A percentile compares a stretch with the other conserved stretches of the same genome.
Evolutionary conservation across 2,797 vertebrate species (phyloP).

Genomic region (Danio tinwini): DNA sequence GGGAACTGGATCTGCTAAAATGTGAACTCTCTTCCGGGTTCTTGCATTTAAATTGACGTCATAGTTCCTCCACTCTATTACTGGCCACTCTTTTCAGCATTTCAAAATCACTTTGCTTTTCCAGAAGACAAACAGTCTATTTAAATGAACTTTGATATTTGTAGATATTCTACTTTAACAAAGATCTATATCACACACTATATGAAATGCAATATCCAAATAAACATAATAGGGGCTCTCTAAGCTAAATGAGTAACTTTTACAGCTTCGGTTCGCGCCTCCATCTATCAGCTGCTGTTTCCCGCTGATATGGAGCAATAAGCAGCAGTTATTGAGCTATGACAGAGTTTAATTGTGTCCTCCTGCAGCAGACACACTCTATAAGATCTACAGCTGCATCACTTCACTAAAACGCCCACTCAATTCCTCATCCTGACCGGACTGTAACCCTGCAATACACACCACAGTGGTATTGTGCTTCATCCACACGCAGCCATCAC

Average conservation of each 20-base stretch:
- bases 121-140: too few relatives aligned
- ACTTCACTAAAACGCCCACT: constrained; percentile 18
- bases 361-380: constrained; percentile 26
- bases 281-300: not conserved
- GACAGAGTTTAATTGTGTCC: constrained; percentile 21
- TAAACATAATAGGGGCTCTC: too few relatives aligned
- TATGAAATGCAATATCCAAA: too few relatives aligned
- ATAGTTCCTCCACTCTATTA: too few relatives aligned
- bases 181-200: too few relatives aligned
- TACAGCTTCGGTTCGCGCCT: not conserved
- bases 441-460: constrained; percentile 23
- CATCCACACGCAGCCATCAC: constrained; percentile 6
- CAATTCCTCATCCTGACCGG: constrained; percentile 28
- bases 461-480: constrained; percentile 11
- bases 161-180: too few relatives aligned
- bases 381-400: constrained; percentile 11
- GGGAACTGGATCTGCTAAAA: too few relatives aligned
- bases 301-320: constrained; percentile 23
- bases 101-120: too few relatives aligned
- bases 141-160: too few relatives aligned
- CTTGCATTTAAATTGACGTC: too few relatives aligned
- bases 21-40: too few relatives aligned
- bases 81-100: too few relatives aligned
- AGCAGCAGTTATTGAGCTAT: constrained; percentile 8
- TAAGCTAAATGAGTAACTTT: not conserved